A percentile compares a stretch with the other conserved stretches of the same genome.
phyloP scores from a whole-genome alignment of 2,797 vertebrate genomes.

The Hippoglossus hippoglossus region DNA sequence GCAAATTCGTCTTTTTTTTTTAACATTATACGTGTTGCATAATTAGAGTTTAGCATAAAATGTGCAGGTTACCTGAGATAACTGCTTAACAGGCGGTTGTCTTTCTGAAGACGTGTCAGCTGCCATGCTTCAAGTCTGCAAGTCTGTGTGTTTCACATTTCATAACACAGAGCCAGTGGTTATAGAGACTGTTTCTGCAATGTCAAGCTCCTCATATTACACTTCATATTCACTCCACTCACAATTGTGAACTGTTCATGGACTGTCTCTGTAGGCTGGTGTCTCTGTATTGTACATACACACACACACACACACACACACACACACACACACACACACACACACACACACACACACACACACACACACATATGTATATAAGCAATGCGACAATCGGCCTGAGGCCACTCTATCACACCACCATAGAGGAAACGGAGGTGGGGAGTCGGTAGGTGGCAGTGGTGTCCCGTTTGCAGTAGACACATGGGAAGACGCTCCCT shows the following conservation, averaged over 20 bases:
- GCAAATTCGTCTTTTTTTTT: conserved; percentile 8
- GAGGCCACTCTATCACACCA: conserved; percentile 53
- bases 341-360: conserved; percentile 15
- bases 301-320: conserved; percentile 20
- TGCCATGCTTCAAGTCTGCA: conserved; percentile 42
- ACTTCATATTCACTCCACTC: too few relatives aligned
- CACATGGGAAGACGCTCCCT: conserved; percentile 58
- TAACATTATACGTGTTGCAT: conserved; percentile 18
- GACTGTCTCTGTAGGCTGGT: too few relatives aligned
- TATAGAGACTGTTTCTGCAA: conserved; percentile 16
- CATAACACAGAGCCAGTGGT: conserved; percentile 53
- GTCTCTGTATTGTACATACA: not conserved
- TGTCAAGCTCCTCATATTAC: too few relatives aligned
- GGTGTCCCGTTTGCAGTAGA: conserved; percentile 80
- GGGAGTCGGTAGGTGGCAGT: conserved; percentile 93
- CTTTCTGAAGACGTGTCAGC: conserved; percentile 61
- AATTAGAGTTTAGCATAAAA: conserved; percentile 35
- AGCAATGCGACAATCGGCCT: conserved; percentile 58
- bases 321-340: too few relatives aligned
- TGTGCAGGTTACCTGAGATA: conserved; percentile 56
- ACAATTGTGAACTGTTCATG: too few relatives aligned
- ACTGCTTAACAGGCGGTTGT: conserved; percentile 59
- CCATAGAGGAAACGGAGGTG: conserved; percentile 17
- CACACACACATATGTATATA: conserved; percentile 46
- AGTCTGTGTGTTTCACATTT: conserved; percentile 57